Evolutionary conservation across 2,797 vertebrate species (phyloP).

Genomic region (Acropternis orthonyx): DNA sequence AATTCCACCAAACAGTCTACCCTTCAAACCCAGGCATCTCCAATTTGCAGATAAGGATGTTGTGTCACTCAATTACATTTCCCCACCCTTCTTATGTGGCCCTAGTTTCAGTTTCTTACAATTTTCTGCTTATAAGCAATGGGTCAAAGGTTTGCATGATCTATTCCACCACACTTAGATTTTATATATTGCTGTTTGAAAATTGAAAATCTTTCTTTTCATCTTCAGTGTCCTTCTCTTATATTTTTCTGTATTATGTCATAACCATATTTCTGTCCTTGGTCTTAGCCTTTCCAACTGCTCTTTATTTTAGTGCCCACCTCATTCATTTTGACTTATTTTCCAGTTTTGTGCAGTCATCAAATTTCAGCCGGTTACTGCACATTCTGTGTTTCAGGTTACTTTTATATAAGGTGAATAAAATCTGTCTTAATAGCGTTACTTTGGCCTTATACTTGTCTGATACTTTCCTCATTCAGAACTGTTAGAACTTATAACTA

Average conservation of each 20-base stretch:
- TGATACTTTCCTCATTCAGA: background rate
- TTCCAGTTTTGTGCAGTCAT: conserved; percentile 63
- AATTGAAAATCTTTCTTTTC: conserved; percentile 51
- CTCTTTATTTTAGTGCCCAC: conserved; percentile 56
- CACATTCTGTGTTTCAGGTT: conserved; percentile 41
- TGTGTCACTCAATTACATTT: conserved; percentile 4
- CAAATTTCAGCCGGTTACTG: conserved; percentile 52
- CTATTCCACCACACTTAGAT: background rate
- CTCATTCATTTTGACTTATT: conserved; percentile 63
- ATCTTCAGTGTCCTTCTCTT: conserved; percentile 44
- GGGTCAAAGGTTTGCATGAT: conserved; percentile 36
- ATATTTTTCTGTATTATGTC: conserved; percentile 62
- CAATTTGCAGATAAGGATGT: background rate
- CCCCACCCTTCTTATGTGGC: background rate
- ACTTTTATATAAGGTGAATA: conserved; percentile 47
- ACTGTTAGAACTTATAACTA: conserved; percentile 43
- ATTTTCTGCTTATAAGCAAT: conserved; percentile 44
- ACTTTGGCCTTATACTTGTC: conserved; percentile 50
- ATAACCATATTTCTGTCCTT: conserved; percentile 63
- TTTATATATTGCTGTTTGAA: conserved; percentile 44
- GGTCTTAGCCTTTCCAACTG: conserved; percentile 52
- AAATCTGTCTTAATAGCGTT: conserved; percentile 56
- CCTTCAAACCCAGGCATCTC: background rate
- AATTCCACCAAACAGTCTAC: background rate
- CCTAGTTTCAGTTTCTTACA: conserved; percentile 13